phyloP scores from a whole-genome alignment of 2,113 vertebrate genomes.

The Apodemus speciosus region DNA sequence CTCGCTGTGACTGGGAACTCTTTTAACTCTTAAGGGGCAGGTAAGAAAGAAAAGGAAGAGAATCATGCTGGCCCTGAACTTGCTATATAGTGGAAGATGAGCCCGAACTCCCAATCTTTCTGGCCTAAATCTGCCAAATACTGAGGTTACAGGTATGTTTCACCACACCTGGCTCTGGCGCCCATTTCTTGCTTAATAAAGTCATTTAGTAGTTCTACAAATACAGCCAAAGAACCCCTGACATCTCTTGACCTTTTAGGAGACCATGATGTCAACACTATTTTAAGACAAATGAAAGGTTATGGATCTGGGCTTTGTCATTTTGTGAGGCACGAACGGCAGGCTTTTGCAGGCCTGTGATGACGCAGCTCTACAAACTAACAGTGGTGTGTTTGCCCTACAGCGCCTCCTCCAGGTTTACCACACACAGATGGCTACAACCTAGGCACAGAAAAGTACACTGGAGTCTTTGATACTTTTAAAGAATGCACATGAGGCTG shows the following conservation, averaged over 20 bases:
- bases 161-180: neutral
- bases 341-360: neutral
- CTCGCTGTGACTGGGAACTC: too few species aligned
- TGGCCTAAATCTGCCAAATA: neutral
- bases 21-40: too few species aligned
- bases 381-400: neutral
- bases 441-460: neutral
- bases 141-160: neutral
- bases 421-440: neutral
- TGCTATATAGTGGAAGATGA: neutral
- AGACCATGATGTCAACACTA: neutral
- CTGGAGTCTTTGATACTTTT: neutral
- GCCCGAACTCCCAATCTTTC: neutral
- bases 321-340: neutral
- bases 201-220: neutral
- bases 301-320: neutral
- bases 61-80: neutral
- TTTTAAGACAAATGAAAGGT: neutral
- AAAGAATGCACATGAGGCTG: neutral
- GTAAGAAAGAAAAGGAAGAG: too few species aligned
- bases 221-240: neutral
- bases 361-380: neutral
- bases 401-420: neutral
- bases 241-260: neutral
- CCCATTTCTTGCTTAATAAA: neutral